Base-by-base conservation (phyloP, 2,888 invertebrate species). In the Ochropacha duplaris region DNA sequence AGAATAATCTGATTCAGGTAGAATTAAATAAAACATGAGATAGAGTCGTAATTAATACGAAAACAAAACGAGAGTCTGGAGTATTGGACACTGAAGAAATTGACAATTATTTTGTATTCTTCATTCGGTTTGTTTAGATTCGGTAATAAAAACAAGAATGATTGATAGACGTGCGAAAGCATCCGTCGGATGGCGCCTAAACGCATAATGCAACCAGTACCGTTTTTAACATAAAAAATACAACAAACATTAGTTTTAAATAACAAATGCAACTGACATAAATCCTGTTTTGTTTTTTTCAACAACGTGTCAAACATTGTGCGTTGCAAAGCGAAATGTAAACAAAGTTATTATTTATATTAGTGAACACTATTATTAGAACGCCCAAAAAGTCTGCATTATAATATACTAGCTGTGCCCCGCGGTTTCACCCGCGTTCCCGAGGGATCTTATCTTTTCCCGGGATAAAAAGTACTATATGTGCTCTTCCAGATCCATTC, bases 261-360 rank as follows among this genome's bases (percentile, higher is more conserved):
- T 28, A 28, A 11, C 11, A 16, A 51, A 52, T 52, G 31, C 22
- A 51, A 34, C 50, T 28, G 14, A 26, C 56, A 59, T 59, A 59
- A 59, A 59, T 56, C 54, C 50, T 50, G 60, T 69, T 62, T 66
- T 64, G 64, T 69, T 70, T 70, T 70, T 70, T 68, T 62, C 57
- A 56, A 57, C 57, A 51, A 62, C 59, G 67, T 71, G 69, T 75
- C 72, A 72, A 75, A 75, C 76, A 74, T 57, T 62, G 64, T 51
- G 36, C 58, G 56, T 52, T 59, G 60, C 69, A 62, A 55, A 62
- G 62, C 54, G 61, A 60, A 69, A 72, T 51, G 69, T 77, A 77
- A 77, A 76, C 77, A 75, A 57, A 49, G 60, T 55, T 66, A 66
- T 68, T 73, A 67, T 72, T 75, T 71, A 65, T 68, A 68, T 65